phyloP scores from a whole-genome alignment of 2,888 invertebrate species.

The Napeogenes inachia region DNA sequence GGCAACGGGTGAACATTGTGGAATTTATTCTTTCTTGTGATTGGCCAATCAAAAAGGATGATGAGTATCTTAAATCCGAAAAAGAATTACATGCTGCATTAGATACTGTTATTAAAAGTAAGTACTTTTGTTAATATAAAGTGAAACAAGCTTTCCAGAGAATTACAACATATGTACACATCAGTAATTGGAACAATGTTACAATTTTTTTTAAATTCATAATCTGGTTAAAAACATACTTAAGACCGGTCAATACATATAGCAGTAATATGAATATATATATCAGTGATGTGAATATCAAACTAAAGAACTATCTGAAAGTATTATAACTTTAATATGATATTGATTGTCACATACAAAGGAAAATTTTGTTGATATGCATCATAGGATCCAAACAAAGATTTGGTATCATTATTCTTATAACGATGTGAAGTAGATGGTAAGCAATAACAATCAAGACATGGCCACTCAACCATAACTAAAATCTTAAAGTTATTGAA shows the following conservation, averaged over 20 bases:
- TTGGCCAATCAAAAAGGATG: conserved; percentile 61
- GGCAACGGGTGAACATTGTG: conserved; percentile 57
- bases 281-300: too few species aligned
- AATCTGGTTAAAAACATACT: too few species aligned
- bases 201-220: too few species aligned
- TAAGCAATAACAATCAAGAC: background rate
- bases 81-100: conserved; percentile 50
- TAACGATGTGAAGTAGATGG: conserved; percentile 14
- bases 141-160: background rate
- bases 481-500: background rate
- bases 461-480: too few species aligned
- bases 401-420: conserved; percentile 21
- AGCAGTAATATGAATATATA: background rate
- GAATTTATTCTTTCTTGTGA: conserved; percentile 66
- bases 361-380: conserved; percentile 45
- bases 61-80: conserved; percentile 54
- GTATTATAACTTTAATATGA: too few species aligned
- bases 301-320: too few species aligned
- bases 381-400: conserved; percentile 50
- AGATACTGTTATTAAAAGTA: conserved; percentile 62
- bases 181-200: too few species aligned
- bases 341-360: conserved; percentile 1
- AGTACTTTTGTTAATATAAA: conserved; percentile 38
- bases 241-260: too few species aligned
- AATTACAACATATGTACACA: too few species aligned